Percentiles rank a stretch among this genome's conserved stretches.
Conservation (phyloP, 2,797 vertebrate species). For the Oophaga sylvatica region DNA sequence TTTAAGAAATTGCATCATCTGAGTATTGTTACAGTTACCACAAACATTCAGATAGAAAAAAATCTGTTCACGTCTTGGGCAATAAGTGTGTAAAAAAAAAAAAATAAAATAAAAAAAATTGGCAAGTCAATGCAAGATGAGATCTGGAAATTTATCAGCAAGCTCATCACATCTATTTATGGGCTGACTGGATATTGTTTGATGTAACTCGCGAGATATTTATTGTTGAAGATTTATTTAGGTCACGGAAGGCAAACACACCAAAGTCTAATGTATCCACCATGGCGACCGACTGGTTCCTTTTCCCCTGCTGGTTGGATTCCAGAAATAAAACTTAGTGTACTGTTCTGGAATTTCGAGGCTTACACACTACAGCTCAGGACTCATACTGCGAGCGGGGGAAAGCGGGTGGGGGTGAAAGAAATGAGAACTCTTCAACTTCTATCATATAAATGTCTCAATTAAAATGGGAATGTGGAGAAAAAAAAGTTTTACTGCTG, state of each 20-base stretch:
- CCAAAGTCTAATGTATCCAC: conserved; percentile 6
- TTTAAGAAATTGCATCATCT: conserved; percentile 6
- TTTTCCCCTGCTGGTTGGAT: conserved; percentile 13
- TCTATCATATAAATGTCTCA: conserved; percentile 29
- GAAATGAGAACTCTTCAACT: background rate
- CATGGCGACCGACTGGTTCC: conserved; percentile 21
- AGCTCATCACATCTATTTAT: conserved; percentile 26
- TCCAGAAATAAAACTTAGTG: conserved; percentile 25
- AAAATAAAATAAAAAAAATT: background rate
- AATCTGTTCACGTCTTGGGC: conserved; percentile 15
- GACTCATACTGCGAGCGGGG: background rate
- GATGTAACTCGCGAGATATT: conserved; percentile 33
- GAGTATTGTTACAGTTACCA: background rate
- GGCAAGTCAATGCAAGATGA: conserved; percentile 16
- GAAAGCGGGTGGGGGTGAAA: background rate
- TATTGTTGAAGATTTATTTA: conserved; percentile 33
- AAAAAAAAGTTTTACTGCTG: conserved; percentile 15
- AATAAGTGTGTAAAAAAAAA: background rate
- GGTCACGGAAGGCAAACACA: conserved; percentile 43
- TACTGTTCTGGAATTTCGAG: conserved; percentile 24
- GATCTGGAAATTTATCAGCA: conserved; percentile 21
- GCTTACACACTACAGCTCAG: background rate
- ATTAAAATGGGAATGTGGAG: conserved; percentile 23
- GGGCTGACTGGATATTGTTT: conserved; percentile 8
- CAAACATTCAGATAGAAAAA: background rate